These are phyloP conservation scores for Acromyrmex charruanus DNA, from an alignment of 1,140 invertebrate genomes.

Conservation along the genomic window DNA sequence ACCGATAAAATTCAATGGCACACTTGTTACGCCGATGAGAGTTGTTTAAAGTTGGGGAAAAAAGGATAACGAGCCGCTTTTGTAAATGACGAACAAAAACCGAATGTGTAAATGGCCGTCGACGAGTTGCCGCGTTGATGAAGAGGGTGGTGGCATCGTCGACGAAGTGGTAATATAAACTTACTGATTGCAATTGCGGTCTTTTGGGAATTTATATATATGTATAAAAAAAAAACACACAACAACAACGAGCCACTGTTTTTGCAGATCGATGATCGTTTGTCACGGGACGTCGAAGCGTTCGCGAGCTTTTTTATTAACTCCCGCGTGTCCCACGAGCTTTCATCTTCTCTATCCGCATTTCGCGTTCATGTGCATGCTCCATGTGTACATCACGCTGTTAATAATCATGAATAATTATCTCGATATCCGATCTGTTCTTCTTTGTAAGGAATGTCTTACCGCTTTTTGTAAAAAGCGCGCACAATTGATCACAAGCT, in stretches of 20 bases:
- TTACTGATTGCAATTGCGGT: slow-evolving; percentile 72
- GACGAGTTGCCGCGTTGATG: slow-evolving; percentile 62
- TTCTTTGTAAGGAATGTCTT: background rate
- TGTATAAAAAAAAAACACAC: background rate
- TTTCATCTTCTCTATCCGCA: slow-evolving; percentile 24
- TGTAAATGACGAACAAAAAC: slow-evolving; percentile 63
- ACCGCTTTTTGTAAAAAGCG: background rate
- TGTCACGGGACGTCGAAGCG: slow-evolving; percentile 81
- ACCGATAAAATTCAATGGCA: slow-evolving; percentile 57
- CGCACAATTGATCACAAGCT: background rate
- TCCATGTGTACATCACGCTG: slow-evolving; percentile 45
- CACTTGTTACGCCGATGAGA: slow-evolving; percentile 58
- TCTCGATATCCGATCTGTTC: slow-evolving; percentile 30
- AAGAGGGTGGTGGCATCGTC: slow-evolving; percentile 68
- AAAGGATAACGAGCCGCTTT: slow-evolving; percentile 61
- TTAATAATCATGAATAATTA: slow-evolving; percentile 74
- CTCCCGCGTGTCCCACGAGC: slow-evolving; percentile 56
- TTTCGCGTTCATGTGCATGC: slow-evolving; percentile 9
- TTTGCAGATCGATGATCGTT: slow-evolving; percentile 78
- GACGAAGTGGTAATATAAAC: slow-evolving; percentile 78
- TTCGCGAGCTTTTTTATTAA: slow-evolving; percentile 77
- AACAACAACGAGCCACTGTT: slow-evolving; percentile 67
- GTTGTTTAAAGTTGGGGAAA: slow-evolving; percentile 60
- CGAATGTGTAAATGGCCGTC: slow-evolving; percentile 70
- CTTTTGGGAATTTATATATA: slow-evolving; percentile 64